Evolutionary conservation across 2,888 invertebrate species (phyloP).

Genomic region (Ochropleura plecta): DNA sequence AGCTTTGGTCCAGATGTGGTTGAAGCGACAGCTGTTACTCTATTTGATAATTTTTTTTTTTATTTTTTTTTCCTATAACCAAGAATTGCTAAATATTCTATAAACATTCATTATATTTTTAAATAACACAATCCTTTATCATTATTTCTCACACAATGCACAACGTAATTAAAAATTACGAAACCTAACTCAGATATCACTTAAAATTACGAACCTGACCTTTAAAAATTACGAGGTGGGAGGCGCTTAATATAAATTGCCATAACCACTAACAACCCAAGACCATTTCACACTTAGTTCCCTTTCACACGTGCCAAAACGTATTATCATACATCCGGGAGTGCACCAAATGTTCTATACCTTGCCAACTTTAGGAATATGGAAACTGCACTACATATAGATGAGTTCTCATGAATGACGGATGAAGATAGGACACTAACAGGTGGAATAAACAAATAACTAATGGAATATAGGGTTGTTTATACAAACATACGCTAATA

Average conservation of each 20-base stretch:
- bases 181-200: too few species aligned
- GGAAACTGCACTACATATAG: slow-evolving; percentile 7
- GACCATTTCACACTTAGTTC: slow-evolving; percentile 17
- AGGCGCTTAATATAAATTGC: background rate
- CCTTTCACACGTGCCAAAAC: slow-evolving; percentile 44
- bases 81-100: background rate
- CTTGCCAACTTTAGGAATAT: slow-evolving; percentile 41
- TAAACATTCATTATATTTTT: background rate
- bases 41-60: background rate
- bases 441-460: slow-evolving; percentile 46
- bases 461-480: slow-evolving; percentile 46
- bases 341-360: slow-evolving; percentile 11
- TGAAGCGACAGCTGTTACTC: slow-evolving; percentile 53
- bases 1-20: slow-evolving; percentile 45
- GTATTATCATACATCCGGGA: slow-evolving; percentile 30
- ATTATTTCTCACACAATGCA: background rate
- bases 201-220: background rate
- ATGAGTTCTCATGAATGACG: slow-evolving; percentile 10
- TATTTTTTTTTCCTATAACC: background rate
- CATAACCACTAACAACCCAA: slow-evolving; percentile 11
- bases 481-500: slow-evolving; percentile 21
- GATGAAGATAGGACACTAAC: slow-evolving; percentile 33
- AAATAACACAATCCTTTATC: background rate
- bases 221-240: background rate
- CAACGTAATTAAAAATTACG: background rate